These are phyloP conservation scores for Neolamprologus caudopunctatus DNA, from an alignment of 2,113 vertebrate species.

Conservation along the genomic window DNA sequence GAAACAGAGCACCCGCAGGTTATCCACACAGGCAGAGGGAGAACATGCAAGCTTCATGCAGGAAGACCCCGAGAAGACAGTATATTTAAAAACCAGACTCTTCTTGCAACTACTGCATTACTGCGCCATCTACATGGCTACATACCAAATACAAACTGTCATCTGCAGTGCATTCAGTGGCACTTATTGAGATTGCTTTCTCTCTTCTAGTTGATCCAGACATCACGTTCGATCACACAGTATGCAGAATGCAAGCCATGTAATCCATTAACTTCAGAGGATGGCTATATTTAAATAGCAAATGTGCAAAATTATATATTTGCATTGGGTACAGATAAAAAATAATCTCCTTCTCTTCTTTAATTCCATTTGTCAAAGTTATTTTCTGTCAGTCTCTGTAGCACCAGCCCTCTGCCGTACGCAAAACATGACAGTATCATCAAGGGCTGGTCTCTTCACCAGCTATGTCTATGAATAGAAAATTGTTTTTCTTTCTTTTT, in stretches of 20 bases:
- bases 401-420: not conserved
- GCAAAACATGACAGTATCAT: not conserved
- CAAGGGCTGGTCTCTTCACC: conserved; percentile 2
- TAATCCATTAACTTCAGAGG: not conserved
- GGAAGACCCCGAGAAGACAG: not conserved
- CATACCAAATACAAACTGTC: not conserved
- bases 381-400: not conserved
- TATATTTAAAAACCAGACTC: not conserved
- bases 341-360: not conserved
- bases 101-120: not conserved
- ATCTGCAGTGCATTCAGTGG: not conserved
- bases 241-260: not conserved
- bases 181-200: not conserved
- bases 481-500: conserved; percentile 1
- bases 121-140: not conserved
- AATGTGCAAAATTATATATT: not conserved
- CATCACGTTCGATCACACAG: not conserved
- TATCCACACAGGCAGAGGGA: not conserved
- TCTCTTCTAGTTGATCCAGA: not conserved
- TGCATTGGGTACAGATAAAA: not conserved
- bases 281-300: not conserved
- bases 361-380: not conserved
- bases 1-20: not conserved
- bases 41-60: not conserved
- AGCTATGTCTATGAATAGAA: not conserved